These are phyloP conservation scores for Hoplostethus mediterraneus DNA, from an alignment of 2,797 vertebrate species.

Conservation along the genomic window DNA sequence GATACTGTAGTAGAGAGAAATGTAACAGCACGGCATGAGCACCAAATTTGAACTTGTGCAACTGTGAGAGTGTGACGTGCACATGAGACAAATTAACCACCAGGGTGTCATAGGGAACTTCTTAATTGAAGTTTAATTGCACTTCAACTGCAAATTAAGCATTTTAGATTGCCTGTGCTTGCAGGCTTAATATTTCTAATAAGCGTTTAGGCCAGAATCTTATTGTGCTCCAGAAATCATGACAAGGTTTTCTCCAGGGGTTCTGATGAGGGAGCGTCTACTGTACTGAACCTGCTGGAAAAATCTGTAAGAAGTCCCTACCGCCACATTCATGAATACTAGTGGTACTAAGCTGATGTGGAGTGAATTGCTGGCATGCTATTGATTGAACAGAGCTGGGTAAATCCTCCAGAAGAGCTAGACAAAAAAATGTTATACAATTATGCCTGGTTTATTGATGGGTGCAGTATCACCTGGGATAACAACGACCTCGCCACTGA, in stretches of 20 bases:
- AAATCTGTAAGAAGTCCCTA: not conserved
- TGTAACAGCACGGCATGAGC: not conserved
- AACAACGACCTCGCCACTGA: not conserved
- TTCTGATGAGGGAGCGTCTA: not conserved
- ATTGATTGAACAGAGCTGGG: not conserved
- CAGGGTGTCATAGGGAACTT: not conserved
- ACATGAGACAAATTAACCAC: not conserved
- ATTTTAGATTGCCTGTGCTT: not conserved
- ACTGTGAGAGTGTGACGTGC: not conserved
- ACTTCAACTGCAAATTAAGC: slow-evolving; percentile 6
- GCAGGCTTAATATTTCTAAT: not conserved
- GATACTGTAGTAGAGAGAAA: not conserved
- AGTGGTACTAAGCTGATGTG: not conserved
- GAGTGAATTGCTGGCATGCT: not conserved
- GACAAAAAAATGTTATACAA: no score
- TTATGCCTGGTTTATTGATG: no score
- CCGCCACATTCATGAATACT: not conserved
- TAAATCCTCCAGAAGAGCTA: no score
- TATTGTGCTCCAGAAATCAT: not conserved
- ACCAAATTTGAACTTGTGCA: not conserved
- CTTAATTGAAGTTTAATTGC: not conserved
- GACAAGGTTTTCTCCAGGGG: not conserved
- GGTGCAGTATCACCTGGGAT: not conserved
- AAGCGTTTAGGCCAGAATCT: slow-evolving; percentile 1
- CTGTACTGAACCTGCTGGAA: not conserved